Evolutionary conservation across 1,140 invertebrate genomes (phyloP), one percentile per base, ranked within the genome.

Genomic region (Drosophila sp.): DNA sequence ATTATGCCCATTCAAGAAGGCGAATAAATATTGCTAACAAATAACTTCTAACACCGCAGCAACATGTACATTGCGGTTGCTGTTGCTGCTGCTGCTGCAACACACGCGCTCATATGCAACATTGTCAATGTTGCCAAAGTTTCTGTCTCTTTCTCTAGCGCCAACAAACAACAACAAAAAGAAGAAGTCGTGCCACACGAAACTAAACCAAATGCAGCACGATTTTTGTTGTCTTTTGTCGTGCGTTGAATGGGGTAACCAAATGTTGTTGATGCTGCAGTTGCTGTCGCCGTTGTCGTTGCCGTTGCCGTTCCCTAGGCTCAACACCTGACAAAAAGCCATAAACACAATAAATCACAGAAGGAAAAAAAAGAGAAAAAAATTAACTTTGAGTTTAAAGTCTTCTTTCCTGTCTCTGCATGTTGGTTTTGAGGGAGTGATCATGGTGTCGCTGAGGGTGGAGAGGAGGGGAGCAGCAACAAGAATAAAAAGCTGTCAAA

Each of bases 131-230:
- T 74, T 66, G 76, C 75, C 79, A 78, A 71, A 35, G 41, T 65
- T 60, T 74, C 57, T 32, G 60, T 35, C 73, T 41, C 41, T 27
- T 38, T 57, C 25, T 63, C 58, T 30, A 67, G 56, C 73, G 44
- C 23, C 23, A 27, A 50, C 5, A 25, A 50, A 50, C 25, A 10
- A 23, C 23, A 7, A 47, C 23, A 7, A 47, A 64, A 27, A 62
- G 30, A 67, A 41, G 64, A 78, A 80, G 72, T 89, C 84, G 84
- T 89, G 84, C 84, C 61, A 70, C 69, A 72, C 73, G 67, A 89
- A 89, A 80, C 85, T 89, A 66, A 89, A 80, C 85, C 84, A 89
- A 89, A 89, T 83, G 77, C 77, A 73, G 78, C 84, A 89, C 84
- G 84, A 89, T 70, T 84, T 73, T 62, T 55, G 54, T 23, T 62